These are phyloP conservation scores for Gasterosteus nipponicus DNA, from an alignment of 2,113 vertebrate genomes.

Conservation along the genomic window DNA sequence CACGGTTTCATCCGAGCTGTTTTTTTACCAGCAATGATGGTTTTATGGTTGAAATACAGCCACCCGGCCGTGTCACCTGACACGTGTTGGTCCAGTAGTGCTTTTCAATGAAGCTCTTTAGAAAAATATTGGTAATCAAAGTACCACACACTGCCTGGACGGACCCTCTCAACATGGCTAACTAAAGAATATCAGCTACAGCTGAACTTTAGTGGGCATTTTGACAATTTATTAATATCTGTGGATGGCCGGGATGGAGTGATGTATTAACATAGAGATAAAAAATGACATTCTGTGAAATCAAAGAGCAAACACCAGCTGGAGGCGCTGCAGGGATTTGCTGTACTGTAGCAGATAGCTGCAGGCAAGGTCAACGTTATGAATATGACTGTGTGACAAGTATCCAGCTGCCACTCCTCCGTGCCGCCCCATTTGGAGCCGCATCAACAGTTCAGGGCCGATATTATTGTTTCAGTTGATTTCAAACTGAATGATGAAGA, in stretches of 20 bases:
- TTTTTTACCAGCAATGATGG: neutral
- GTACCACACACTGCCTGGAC: neutral
- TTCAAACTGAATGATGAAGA: conserved; percentile 38
- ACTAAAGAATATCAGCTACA: conserved; percentile 1
- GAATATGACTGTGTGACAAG: neutral
- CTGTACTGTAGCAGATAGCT: conserved; percentile 20
- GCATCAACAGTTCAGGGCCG: conserved; percentile 59
- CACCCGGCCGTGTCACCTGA: neutral
- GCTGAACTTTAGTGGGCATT: conserved; percentile 6
- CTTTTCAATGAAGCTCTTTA: neutral
- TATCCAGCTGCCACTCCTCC: conserved; percentile 26
- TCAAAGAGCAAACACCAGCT: conserved; percentile 13
- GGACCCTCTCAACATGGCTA: neutral
- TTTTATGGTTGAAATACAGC: neutral
- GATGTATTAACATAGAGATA: conserved; percentile 10
- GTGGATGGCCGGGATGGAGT: neutral
- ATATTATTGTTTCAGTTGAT: conserved; percentile 53
- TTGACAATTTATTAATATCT: neutral
- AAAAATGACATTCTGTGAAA: neutral
- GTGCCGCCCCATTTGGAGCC: conserved; percentile 26
- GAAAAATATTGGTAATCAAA: neutral
- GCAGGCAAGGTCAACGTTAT: conserved; percentile 45
- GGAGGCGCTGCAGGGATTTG: conserved; percentile 11
- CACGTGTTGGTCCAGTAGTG: neutral
- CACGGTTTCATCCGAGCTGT: neutral